Evolutionary conservation across 2,113 vertebrate genomes (phyloP).

Genomic region (Myodes glareolus): DNA sequence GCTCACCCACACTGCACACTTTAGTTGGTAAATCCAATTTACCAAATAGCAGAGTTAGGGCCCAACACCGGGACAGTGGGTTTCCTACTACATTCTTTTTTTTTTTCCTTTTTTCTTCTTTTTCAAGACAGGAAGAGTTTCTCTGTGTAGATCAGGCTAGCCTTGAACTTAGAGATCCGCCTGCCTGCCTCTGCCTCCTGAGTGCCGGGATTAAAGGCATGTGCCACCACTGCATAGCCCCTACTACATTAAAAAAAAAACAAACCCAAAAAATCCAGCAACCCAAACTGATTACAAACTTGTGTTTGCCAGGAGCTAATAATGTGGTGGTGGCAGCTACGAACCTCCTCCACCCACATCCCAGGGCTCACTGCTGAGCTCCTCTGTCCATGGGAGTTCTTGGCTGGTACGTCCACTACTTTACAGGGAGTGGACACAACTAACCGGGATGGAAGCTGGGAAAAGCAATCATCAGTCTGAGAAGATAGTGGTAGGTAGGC

Average conservation of each 20-base stretch:
- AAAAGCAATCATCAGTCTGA: background rate
- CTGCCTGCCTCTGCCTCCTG: too few relatives aligned
- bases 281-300: background rate
- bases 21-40: background rate
- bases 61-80: background rate
- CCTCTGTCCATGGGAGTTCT: background rate
- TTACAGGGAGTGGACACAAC: background rate
- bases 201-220: too few relatives aligned
- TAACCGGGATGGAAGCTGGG: background rate
- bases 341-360: background rate
- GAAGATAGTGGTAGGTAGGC: background rate
- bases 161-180: too few relatives aligned
- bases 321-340: too few relatives aligned
- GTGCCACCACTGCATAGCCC: too few relatives aligned
- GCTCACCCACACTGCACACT: too few relatives aligned
- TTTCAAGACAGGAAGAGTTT: too few relatives aligned
- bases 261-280: background rate
- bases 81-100: background rate
- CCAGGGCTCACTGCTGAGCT: background rate
- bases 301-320: too few relatives aligned
- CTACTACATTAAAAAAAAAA: background rate
- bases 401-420: background rate
- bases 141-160: too few relatives aligned
- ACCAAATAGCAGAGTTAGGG: background rate
- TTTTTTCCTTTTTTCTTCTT: too few relatives aligned